Evolutionary conservation across 2,888 invertebrate genomes (phyloP).

Genomic region (Drosophila meridiana): DNA sequence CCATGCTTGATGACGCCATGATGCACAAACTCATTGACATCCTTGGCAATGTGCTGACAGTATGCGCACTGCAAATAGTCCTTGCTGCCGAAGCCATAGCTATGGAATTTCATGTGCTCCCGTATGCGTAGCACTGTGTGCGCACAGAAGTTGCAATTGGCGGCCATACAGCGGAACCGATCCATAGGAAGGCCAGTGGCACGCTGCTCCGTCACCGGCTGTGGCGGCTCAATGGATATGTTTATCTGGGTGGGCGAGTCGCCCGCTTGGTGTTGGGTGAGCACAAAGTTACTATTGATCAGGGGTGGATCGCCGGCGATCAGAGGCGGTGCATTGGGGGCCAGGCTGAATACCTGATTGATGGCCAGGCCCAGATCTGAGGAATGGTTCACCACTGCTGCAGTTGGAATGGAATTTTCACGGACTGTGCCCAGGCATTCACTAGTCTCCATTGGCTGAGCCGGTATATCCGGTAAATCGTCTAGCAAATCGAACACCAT

Average conservation of each 20-base stretch:
- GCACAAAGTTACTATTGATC: constrained; percentile 37
- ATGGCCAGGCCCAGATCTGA: constrained; percentile 64
- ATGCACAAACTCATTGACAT: constrained; percentile 69
- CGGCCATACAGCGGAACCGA: constrained; percentile 76
- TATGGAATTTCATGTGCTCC: constrained; percentile 79
- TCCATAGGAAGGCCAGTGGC: constrained; percentile 21
- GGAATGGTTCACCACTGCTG: constrained; percentile 23
- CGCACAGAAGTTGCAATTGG: constrained; percentile 68
- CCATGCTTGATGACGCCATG: constrained; percentile 69
- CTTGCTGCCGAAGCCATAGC: constrained; percentile 59
- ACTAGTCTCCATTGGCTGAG: not conserved
- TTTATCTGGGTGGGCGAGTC: constrained; percentile 49
- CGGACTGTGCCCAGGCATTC: not conserved
- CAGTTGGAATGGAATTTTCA: not conserved
- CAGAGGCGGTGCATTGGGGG: not conserved
- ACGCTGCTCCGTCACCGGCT: not conserved
- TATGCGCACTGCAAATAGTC: constrained; percentile 75
- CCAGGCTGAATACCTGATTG: constrained; percentile 58
- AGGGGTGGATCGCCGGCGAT: not conserved
- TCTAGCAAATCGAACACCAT: constrained; percentile 53
- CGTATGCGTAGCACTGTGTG: constrained; percentile 72
- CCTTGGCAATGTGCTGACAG: constrained; percentile 62
- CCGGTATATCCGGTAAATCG: constrained; percentile 32
- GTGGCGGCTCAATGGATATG: constrained; percentile 59
- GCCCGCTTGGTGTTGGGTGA: constrained; percentile 21